These are phyloP conservation scores for Erythrolamprus reginae DNA, from an alignment of 2,113 vertebrate genomes.

Conservation along the genomic window DNA sequence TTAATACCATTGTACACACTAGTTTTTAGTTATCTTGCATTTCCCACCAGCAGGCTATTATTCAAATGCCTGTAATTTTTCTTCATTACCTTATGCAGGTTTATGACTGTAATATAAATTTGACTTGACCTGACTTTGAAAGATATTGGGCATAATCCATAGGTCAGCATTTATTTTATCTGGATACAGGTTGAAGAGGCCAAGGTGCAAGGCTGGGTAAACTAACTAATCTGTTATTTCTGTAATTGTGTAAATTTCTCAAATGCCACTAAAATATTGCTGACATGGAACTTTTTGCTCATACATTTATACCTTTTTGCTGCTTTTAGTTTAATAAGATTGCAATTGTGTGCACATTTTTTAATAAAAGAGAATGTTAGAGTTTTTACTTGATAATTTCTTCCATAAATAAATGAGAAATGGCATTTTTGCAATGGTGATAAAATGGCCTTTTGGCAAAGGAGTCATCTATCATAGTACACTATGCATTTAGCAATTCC, in stretches of 20 bases:
- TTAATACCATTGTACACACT: background rate
- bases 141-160: background rate
- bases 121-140: background rate
- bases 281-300: conserved; percentile 23
- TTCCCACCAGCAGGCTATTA: background rate
- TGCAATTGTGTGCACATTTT: background rate
- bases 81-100: background rate
- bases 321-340: conserved; percentile 35
- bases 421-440: conserved; percentile 35
- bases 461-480: conserved; percentile 43
- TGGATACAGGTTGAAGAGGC: conserved; percentile 24
- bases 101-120: background rate
- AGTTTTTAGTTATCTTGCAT: background rate
- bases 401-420: conserved; percentile 35
- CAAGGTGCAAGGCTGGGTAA: conserved; percentile 25
- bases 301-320: conserved; percentile 36
- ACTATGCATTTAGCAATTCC: conserved; percentile 47
- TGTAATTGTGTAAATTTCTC: conserved; percentile 36
- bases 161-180: conserved; percentile 25
- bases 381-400: conserved; percentile 19
- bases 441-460: conserved; percentile 44
- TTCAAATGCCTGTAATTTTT: background rate
- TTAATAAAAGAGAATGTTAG: background rate
- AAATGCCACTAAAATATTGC: conserved; percentile 33
- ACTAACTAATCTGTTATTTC: conserved; percentile 26